Percentiles rank a stretch among this genome's conserved stretches.
phyloP scores from a whole-genome alignment of 2,797 vertebrate species.

The Cynopterus sphinx region DNA sequence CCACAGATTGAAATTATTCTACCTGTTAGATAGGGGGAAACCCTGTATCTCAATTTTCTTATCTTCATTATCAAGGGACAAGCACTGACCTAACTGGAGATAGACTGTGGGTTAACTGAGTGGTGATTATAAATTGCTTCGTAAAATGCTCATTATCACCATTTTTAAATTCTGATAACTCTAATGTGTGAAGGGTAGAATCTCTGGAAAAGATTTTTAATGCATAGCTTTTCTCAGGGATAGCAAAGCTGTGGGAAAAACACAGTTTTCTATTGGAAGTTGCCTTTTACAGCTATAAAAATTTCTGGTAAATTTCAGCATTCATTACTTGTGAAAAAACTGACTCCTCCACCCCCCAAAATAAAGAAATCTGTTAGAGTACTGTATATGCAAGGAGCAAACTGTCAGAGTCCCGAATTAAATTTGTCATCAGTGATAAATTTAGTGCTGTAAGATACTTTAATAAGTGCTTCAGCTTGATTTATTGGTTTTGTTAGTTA shows the following conservation, averaged over 20 bases:
- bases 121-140: conserved; percentile 72
- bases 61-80: conserved; percentile 69
- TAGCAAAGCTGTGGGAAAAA: background rate
- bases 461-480: conserved; percentile 74
- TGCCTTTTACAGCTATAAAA: conserved; percentile 26
- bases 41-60: conserved; percentile 57
- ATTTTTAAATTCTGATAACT: conserved; percentile 53
- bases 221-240: conserved; percentile 19
- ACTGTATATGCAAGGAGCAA: conserved; percentile 27
- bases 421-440: conserved; percentile 80
- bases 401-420: conserved; percentile 73
- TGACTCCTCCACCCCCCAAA: rapidly evolving
- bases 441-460: conserved; percentile 71
- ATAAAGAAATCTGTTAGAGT: conserved; percentile 48
- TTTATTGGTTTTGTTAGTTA: conserved; percentile 80
- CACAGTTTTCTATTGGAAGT: background rate
- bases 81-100: conserved; percentile 58
- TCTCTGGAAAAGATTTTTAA: conserved; percentile 40
- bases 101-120: conserved; percentile 46
- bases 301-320: background rate
- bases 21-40: conserved; percentile 46
- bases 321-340: conserved; percentile 48
- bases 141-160: conserved; percentile 67
- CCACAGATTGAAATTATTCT: conserved; percentile 55
- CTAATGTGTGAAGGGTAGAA: background rate